Base-by-base conservation (phyloP, 2,113 vertebrate genomes). In the Nerophis ophidion region DNA sequence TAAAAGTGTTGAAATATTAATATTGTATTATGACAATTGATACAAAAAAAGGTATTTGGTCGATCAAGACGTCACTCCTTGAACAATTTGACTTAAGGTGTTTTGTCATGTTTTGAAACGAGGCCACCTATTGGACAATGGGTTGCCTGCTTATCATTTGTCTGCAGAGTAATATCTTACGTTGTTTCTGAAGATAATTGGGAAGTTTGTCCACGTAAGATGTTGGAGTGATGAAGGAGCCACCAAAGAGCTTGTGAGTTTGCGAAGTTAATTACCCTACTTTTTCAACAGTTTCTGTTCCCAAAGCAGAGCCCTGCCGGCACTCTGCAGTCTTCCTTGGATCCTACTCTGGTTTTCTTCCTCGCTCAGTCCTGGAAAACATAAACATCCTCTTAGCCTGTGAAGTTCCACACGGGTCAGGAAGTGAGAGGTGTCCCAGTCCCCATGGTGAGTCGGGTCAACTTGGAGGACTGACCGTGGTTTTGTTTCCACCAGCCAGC, bases 371-470 rank as follows among this genome's bases (percentile, higher is more conserved):
- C 58, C 59, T 68, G 49, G 62, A 82, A 72, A 63, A 71, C 66
- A 75, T 70, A 80, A 81, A 81, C 76, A 85, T 70, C 75, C 57
- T 54, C 73, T 44, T 64, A 70, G 59, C 14, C 55, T 13, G 46
- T 70, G 70, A 67, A 47, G 66, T 76, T 45, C 63, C 34, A 40
- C 14, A 2, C 8, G 64, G 62, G 36, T 45, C 16, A 61, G 65
- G 54, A 36, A 71, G 66, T 68, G 53, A 8, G 61, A 75, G 72
- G 61, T 54, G 62, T 55, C 66, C 70, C 58, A 65, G 76, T 77
- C 70, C 66, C 61, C 12, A 3, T 54, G 70, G 76, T 66, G 68
- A 75, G 60, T 49, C 72, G 68, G 70, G 75, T 83, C 80, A 89
- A 88, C 82, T 84, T 12, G 60, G 60, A 66, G 66, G 68, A 72